These are phyloP conservation scores for Chlorodrepanis virens DNA, from an alignment of 2,113 vertebrate genomes.

Conservation along the genomic window DNA sequence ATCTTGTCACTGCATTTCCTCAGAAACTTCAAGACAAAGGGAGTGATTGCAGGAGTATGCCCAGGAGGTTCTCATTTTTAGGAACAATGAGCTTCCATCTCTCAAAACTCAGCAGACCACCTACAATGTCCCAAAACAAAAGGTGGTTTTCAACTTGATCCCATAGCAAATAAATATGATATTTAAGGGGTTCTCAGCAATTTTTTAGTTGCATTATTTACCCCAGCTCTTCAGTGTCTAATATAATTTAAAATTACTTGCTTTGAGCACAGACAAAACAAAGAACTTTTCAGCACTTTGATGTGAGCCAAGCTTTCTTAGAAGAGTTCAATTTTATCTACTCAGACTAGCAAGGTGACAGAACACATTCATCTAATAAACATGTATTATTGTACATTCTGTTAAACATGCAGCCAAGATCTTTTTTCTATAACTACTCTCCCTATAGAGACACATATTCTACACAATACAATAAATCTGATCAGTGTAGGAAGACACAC, in stretches of 20 bases:
- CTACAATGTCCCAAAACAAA: neutral
- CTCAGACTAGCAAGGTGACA: neutral
- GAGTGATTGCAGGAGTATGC: neutral
- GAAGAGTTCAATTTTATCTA: neutral
- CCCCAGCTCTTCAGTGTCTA: neutral
- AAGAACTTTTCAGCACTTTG: neutral
- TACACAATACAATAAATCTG: neutral
- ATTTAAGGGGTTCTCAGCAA: neutral
- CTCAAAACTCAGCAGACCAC: neutral
- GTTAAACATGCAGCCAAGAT: neutral
- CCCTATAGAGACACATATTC: neutral
- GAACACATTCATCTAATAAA: neutral
- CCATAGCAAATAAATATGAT: neutral
- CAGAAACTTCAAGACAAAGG: neutral
- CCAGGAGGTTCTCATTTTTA: neutral
- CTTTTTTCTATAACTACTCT: neutral
- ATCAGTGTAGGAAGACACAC: neutral
- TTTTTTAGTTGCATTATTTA: slow-evolving; percentile 13
- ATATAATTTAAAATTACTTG: neutral
- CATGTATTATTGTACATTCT: neutral
- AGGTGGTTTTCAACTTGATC: neutral
- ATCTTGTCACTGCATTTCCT: neutral
- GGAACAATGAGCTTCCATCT: neutral
- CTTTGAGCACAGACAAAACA: neutral
- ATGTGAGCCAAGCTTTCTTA: neutral